These are phyloP conservation scores for Hemistola chrysoprasaria DNA, from an alignment of 2,888 invertebrate species.

Conservation along the genomic window DNA sequence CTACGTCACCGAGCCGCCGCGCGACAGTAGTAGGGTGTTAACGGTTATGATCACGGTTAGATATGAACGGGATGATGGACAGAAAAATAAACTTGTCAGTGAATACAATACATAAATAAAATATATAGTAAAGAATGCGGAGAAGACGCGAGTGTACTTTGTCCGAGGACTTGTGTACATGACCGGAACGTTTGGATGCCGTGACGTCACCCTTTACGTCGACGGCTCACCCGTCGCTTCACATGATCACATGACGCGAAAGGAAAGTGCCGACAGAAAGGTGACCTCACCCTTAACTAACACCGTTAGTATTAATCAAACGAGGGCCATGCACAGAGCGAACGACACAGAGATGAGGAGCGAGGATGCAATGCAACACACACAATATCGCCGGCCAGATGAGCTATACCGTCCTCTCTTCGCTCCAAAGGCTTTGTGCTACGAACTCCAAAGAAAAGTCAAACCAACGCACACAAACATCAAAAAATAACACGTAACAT, in stretches of 20 bases:
- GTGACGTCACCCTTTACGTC: slow-evolving; percentile 38
- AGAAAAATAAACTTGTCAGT: slow-evolving; percentile 53
- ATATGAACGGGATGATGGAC: slow-evolving; percentile 47
- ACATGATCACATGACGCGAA: slow-evolving; percentile 50
- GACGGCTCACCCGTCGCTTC: slow-evolving; percentile 46
- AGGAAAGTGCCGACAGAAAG: slow-evolving; percentile 44
- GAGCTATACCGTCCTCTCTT: slow-evolving; percentile 51
- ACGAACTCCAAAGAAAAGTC: slow-evolving; percentile 65
- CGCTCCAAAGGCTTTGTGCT: slow-evolving; percentile 39
- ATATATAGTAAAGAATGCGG: slow-evolving; percentile 28
- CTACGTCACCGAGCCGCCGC: slow-evolving; percentile 20
- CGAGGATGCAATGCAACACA: slow-evolving; percentile 66
- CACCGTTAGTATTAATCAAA: slow-evolving; percentile 13
- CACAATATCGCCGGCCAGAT: slow-evolving; percentile 79
- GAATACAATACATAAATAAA: slow-evolving; percentile 48
- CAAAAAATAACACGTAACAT: no score
- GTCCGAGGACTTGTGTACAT: slow-evolving; percentile 1
- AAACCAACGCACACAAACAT: slow-evolving; percentile 40
- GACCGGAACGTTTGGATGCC: slow-evolving; percentile 4
- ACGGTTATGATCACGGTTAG: slow-evolving; percentile 63
- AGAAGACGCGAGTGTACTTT: slow-evolving; percentile 28
- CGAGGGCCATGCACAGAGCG: slow-evolving; percentile 52
- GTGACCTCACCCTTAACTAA: slow-evolving; percentile 28
- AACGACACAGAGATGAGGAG: slow-evolving; percentile 48
- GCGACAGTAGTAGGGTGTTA: slow-evolving; percentile 26